Evolutionary conservation across 2,888 invertebrate genomes (phyloP).

Genomic region (Lasioglossum calceatum): DNA sequence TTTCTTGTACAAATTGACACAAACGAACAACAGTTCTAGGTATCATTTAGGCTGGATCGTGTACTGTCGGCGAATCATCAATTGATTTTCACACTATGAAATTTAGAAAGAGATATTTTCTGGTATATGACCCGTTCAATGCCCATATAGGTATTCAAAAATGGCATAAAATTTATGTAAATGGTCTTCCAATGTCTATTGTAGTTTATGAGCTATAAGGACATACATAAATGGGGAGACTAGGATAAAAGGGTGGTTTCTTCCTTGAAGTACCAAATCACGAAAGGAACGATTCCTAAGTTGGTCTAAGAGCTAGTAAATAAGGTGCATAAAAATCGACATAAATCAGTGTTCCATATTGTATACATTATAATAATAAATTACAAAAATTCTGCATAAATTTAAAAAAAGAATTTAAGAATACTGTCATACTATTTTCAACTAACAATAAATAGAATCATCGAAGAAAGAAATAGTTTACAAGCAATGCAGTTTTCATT

Average conservation of each 20-base stretch:
- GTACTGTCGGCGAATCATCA: not conserved
- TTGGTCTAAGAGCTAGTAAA: too few species aligned
- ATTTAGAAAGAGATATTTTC: not conserved
- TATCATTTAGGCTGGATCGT: not conserved
- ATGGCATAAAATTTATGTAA: not conserved
- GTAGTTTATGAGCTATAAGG: not conserved
- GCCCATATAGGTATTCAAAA: not conserved
- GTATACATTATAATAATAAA: not conserved
- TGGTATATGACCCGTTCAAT: not conserved
- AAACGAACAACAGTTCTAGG: not conserved
- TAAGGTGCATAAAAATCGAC: too few species aligned
- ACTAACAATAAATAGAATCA: not conserved
- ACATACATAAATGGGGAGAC: not conserved
- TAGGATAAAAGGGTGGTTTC: not conserved
- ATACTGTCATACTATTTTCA: not conserved
- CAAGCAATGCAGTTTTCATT: not conserved
- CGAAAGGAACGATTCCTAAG: too few species aligned
- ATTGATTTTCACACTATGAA: not conserved
- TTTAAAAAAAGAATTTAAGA: not conserved
- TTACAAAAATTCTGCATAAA: not conserved
- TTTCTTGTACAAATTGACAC: not conserved
- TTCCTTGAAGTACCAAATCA: not conserved
- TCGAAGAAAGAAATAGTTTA: not conserved
- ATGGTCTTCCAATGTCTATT: not conserved
- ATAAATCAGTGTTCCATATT: not conserved